phyloP scores from a whole-genome alignment of 1,140 invertebrate species.

The Eubasilissa regina region DNA sequence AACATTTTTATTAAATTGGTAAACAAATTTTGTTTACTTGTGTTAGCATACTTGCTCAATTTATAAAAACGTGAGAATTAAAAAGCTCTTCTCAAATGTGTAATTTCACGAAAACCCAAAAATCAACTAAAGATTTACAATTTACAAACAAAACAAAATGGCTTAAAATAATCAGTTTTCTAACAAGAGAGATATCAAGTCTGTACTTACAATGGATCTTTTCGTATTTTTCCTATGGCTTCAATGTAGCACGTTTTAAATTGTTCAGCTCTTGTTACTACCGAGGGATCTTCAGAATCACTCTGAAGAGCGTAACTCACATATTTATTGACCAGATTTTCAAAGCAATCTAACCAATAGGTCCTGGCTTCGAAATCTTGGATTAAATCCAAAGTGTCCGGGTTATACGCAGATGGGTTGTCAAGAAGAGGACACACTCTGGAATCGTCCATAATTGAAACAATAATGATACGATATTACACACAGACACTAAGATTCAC shows the following conservation, averaged over 20 bases:
- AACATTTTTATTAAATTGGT: no score
- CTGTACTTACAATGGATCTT: slow-evolving; percentile 84
- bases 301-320: slow-evolving; percentile 84
- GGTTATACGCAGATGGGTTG: slow-evolving; percentile 78
- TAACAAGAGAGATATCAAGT: no score
- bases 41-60: no score
- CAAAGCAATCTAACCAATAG: slow-evolving; percentile 95
- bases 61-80: no score
- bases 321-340: slow-evolving; percentile 85
- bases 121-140: no score
- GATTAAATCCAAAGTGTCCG: slow-evolving; percentile 92
- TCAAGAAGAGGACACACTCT: slow-evolving; percentile 67
- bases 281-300: slow-evolving; percentile 81
- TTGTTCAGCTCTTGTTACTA: slow-evolving; percentile 83
- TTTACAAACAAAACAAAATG: no score
- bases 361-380: slow-evolving; percentile 88
- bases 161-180: no score
- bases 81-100: no score
- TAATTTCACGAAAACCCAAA: no score
- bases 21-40: no score
- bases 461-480: background rate
- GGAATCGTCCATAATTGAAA: slow-evolving; percentile 52
- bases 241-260: slow-evolving; percentile 89
- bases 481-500: background rate
- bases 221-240: slow-evolving; percentile 83